phyloP scores from a whole-genome alignment of 2,113 vertebrate species.

The Tetraodon nigroviridis region DNA sequence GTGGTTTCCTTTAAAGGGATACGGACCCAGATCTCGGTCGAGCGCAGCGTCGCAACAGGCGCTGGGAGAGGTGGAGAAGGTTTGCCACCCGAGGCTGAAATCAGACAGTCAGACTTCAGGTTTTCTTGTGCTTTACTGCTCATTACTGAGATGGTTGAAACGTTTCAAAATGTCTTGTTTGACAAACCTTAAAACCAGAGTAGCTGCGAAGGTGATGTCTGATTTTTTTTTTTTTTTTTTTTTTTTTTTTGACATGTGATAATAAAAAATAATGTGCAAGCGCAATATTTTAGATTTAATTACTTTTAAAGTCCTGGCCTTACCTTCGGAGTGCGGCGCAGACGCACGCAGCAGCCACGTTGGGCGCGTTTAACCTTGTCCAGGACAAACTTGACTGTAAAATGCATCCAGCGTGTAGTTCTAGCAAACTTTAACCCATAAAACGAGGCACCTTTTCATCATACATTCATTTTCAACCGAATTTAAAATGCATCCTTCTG shows the following conservation, averaged over 20 bases:
- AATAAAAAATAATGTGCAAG: neutral
- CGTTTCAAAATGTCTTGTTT: constrained; percentile 7
- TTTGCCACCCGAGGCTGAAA: constrained; percentile 25
- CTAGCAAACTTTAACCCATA: neutral
- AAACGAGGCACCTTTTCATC: neutral
- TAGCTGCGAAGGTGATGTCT: no score
- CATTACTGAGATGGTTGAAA: constrained; percentile 11
- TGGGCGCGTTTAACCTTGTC: constrained; percentile 37
- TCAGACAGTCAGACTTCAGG: constrained; percentile 9
- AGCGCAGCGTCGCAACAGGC: constrained; percentile 63
- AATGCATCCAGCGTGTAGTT: constrained; percentile 13
- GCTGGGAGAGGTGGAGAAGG: constrained; percentile 40
- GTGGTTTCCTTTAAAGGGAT: constrained; percentile 70
- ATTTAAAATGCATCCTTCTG: neutral
- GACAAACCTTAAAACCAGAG: constrained; percentile 10
- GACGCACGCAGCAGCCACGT: neutral
- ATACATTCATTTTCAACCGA: neutral
- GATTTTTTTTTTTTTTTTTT: no score
- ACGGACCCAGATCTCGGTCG: constrained; percentile 65
- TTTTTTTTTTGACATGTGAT: neutral
- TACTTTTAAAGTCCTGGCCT: neutral
- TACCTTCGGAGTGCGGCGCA: neutral
- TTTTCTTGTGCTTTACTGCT: constrained; percentile 30
- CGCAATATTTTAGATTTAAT: neutral
- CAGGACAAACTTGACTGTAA: constrained; percentile 20